Conservation (phyloP, 1,140 invertebrate species). For the Orussus abietinus region DNA sequence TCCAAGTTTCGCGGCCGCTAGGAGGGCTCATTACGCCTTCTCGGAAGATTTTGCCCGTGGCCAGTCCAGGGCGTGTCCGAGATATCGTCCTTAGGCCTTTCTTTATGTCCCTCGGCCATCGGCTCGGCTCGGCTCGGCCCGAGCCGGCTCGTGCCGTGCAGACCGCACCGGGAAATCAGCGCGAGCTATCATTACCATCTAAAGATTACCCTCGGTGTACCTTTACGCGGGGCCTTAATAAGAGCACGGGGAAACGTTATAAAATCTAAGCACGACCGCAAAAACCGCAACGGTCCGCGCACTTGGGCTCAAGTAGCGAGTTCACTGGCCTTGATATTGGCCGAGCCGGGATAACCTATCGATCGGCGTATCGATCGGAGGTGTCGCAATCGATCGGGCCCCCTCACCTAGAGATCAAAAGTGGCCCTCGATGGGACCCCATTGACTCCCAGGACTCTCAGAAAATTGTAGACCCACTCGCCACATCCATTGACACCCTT, state of each 20-base stretch:
- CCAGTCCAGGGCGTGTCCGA: constrained; percentile 23
- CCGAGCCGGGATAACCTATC: too few relatives aligned
- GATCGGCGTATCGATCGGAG: too few relatives aligned
- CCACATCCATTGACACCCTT: too few relatives aligned
- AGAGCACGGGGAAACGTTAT: constrained; percentile 30
- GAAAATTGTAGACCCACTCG: too few relatives aligned
- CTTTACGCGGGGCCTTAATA: constrained; percentile 20
- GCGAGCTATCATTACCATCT: constrained; percentile 37
- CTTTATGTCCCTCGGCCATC: constrained; percentile 28
- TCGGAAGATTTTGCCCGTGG: constrained; percentile 29
- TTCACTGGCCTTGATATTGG: constrained; percentile 37
- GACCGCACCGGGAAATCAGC: constrained; percentile 39
- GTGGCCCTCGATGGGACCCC: too few relatives aligned
- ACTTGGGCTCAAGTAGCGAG: constrained; percentile 38
- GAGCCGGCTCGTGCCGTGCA: constrained; percentile 37
- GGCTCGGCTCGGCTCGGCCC: too few relatives aligned
- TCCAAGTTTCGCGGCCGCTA: constrained; percentile 27
- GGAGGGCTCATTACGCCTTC: constrained; percentile 25
- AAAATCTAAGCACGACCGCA: constrained; percentile 37
- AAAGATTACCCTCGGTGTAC: constrained; percentile 25
- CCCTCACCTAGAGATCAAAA: too few relatives aligned
- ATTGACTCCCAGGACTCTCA: too few relatives aligned
- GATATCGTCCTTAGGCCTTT: constrained; percentile 20
- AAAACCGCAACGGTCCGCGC: constrained; percentile 29
- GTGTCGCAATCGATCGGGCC: too few relatives aligned